Percentiles rank a stretch among this genome's conserved stretches.
Conservation (phyloP, 2,888 invertebrate species). For the Hyalella azteca region DNA sequence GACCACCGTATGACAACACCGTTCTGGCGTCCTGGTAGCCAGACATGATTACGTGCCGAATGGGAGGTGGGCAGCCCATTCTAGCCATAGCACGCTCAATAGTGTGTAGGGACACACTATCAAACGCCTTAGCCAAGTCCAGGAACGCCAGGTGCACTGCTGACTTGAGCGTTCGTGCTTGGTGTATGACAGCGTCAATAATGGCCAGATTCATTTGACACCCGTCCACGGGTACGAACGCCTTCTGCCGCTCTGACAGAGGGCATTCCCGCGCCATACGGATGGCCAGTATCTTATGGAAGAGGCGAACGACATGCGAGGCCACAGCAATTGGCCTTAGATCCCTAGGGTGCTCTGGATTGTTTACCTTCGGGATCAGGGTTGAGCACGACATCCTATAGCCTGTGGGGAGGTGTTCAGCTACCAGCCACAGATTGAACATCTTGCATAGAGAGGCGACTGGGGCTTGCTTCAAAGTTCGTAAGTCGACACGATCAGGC, state of each 20-base stretch:
- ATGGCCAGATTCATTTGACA: background rate
- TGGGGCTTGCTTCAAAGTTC: background rate
- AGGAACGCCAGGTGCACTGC: background rate
- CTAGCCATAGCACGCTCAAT: background rate
- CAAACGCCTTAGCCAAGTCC: slow-evolving; percentile 17
- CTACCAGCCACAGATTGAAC: background rate
- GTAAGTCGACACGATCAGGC: background rate
- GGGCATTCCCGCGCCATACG: background rate
- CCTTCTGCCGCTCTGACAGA: background rate
- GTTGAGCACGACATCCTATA: background rate
- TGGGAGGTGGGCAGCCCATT: background rate
- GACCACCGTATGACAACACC: background rate
- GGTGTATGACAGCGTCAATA: background rate
- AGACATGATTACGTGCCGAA: background rate
- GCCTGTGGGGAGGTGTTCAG: background rate
- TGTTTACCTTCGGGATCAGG: background rate
- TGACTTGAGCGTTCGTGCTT: background rate
- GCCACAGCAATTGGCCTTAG: background rate
- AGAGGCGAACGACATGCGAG: background rate
- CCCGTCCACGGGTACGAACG: background rate
- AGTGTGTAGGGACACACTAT: background rate
- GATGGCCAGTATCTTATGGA: background rate
- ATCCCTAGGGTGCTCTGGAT: background rate
- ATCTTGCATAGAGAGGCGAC: background rate
- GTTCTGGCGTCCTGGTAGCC: background rate